These are phyloP conservation scores for Grammomys surdaster DNA, from an alignment of 2,113 vertebrate genomes.

Conservation along the genomic window DNA sequence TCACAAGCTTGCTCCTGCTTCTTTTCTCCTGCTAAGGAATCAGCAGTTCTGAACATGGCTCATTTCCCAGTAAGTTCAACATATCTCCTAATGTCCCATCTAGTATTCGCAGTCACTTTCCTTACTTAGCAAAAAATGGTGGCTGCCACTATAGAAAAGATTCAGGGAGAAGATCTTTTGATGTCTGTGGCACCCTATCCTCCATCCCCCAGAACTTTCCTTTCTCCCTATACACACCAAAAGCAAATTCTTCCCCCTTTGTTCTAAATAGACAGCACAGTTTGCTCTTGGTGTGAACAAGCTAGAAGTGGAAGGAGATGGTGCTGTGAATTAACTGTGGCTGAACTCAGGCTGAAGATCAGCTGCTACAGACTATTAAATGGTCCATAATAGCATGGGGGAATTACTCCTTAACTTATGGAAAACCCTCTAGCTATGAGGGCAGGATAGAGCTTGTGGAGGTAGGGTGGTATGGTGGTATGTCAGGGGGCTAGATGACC, in stretches of 20 bases:
- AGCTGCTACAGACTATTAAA: neutral
- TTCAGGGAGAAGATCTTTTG: neutral
- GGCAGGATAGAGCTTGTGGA: neutral
- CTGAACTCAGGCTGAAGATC: neutral
- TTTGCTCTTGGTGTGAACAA: neutral
- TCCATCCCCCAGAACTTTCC: too few species aligned
- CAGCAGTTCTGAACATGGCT: neutral
- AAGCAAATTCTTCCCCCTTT: neutral
- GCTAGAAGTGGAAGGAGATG: neutral
- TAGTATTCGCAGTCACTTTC: neutral
- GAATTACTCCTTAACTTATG: neutral
- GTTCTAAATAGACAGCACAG: neutral
- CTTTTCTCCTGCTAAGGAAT: conserved; percentile 27
- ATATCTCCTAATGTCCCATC: neutral
- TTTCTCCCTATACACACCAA: accelerated
- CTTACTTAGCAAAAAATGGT: neutral
- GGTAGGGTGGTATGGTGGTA: neutral
- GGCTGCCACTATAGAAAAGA: neutral
- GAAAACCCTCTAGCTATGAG: neutral
- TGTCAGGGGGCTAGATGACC: neutral
- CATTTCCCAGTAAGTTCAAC: neutral
- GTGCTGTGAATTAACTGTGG: neutral
- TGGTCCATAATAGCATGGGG: neutral
- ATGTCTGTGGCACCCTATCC: neutral
- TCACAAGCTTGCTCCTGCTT: neutral